Evolutionary conservation across 2,888 invertebrate genomes (phyloP), one percentile per base, ranked within the genome.

Genomic region (Mythimna vitellina): DNA sequence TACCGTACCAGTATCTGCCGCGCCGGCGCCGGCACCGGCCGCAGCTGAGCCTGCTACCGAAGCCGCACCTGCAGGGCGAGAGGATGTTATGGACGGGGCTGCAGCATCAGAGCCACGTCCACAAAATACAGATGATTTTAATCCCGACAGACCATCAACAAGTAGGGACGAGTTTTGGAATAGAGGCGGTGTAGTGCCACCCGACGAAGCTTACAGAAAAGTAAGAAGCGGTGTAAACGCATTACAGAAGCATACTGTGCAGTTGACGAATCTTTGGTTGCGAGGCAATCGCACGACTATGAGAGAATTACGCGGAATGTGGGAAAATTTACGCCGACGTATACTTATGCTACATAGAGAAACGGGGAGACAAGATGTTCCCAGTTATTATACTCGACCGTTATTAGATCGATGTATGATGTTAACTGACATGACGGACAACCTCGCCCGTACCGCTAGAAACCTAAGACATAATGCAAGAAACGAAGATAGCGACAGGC

Each of bases 301-400:
- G 85, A 96, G 97, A 81, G 96, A 97, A 83, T 95, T 97, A 68
- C 96, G 97, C 12, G 94, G 93, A 49, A 96, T 97, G 96, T 97
- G 97, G 96, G 96, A 97, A 74, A 97, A 97, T 86, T 93, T 97
- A 76, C 96, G 97, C 35, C 91, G 97, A 54, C 97, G 97, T 69
- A 96, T 97, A 81, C 91, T 96, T 73, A 90, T 95, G 81, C 88
- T 97, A 69, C 95, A 97, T 80, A 91, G 96, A 76, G 95, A 96
- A 83, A 94, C 96, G 0, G 93, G 94, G 25, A 87, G 93, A 65
- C 93, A 91, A 76, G 94, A 93, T 73, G 84, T 93, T 61, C 93
- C 94, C 3, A 92, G 91, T 65, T 93, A 93, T 84, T 96, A 95
- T 78, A 93, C 94, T 17, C 91, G 95, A 77, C 93, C 95, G 7